Conservation (phyloP, 2,888 invertebrate species). For the Fabriciana adippe region DNA sequence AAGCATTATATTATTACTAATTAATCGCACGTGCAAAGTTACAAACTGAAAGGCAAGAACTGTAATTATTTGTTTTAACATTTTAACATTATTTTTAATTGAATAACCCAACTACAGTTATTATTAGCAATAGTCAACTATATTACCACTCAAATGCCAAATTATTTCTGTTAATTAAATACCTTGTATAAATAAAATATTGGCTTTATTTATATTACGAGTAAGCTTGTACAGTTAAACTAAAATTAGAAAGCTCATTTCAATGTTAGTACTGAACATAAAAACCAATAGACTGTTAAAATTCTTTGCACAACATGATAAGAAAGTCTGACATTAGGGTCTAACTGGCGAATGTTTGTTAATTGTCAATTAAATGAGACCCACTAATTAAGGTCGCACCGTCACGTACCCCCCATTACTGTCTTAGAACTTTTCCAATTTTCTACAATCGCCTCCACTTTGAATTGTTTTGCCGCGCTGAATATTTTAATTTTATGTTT, state of each 20-base stretch:
- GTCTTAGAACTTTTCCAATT: slow-evolving; percentile 74
- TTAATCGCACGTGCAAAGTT: no score
- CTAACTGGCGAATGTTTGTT: slow-evolving; percentile 59
- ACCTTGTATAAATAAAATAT: not conserved
- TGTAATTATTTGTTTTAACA: no score
- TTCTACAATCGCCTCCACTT: slow-evolving; percentile 61
- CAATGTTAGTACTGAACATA: slow-evolving; percentile 14
- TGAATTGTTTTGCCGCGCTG: slow-evolving; percentile 48
- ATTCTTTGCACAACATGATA: slow-evolving; percentile 35
- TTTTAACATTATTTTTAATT: no score
- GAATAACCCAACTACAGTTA: no score
- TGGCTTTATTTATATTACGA: not conserved
- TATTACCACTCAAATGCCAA: no score
- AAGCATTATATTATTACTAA: no score
- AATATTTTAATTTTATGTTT: slow-evolving; percentile 34
- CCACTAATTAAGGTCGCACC: slow-evolving; percentile 65
- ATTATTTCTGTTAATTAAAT: no score
- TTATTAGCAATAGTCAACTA: no score
- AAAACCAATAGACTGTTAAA: slow-evolving; percentile 30
- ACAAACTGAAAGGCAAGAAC: no score
- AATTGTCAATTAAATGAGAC: slow-evolving; percentile 68
- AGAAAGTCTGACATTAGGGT: slow-evolving; percentile 62
- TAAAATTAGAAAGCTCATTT: slow-evolving; percentile 15
- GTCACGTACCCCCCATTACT: slow-evolving; percentile 56
- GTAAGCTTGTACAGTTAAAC: slow-evolving; percentile 1